Evolutionary conservation across 2,888 invertebrate species (phyloP).

Genomic region (Drosophila mimetica): DNA sequence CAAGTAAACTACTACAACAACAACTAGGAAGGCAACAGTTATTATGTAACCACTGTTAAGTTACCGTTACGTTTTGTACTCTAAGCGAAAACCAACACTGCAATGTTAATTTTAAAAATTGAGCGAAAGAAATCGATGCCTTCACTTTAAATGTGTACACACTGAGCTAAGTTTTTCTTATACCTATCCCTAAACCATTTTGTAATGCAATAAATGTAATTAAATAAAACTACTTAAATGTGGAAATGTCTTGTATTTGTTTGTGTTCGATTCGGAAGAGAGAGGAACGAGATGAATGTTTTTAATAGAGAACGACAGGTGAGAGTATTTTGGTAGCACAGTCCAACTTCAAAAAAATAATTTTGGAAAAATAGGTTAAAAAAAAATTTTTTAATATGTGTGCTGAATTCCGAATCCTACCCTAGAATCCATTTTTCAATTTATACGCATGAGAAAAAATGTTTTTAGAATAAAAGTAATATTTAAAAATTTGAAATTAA

Average conservation of each 20-base stretch:
- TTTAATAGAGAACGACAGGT: slow-evolving; percentile 27
- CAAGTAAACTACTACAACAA: slow-evolving; percentile 28
- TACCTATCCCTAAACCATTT: slow-evolving; percentile 54
- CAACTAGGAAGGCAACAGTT: slow-evolving; percentile 59
- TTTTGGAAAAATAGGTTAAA: too few relatives aligned
- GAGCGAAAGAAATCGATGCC: slow-evolving; percentile 31
- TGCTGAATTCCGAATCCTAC: too few relatives aligned
- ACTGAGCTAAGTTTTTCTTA: slow-evolving; percentile 49
- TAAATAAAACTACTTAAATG: slow-evolving; percentile 69
- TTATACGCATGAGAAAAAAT: too few relatives aligned
- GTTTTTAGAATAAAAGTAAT: background rate
- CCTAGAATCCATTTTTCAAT: too few relatives aligned
- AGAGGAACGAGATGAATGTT: slow-evolving; percentile 3
- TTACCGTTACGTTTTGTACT: slow-evolving; percentile 76
- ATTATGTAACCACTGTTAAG: slow-evolving; percentile 75
- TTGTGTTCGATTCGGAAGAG: slow-evolving; percentile 3
- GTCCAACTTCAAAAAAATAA: background rate
- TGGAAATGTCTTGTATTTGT: slow-evolving; percentile 22
- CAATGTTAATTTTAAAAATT: slow-evolving; percentile 76
- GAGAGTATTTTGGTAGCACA: slow-evolving; percentile 23
- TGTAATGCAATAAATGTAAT: slow-evolving; percentile 72
- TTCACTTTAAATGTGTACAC: slow-evolving; percentile 45
- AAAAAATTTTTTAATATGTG: too few relatives aligned
- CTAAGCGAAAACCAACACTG: slow-evolving; percentile 67
- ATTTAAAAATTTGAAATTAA: too few relatives aligned